Evolutionary conservation across 2,797 vertebrate genomes (phyloP), one percentile per base, ranked within the genome.

Genomic region (Acipenser oxyrinchus): DNA sequence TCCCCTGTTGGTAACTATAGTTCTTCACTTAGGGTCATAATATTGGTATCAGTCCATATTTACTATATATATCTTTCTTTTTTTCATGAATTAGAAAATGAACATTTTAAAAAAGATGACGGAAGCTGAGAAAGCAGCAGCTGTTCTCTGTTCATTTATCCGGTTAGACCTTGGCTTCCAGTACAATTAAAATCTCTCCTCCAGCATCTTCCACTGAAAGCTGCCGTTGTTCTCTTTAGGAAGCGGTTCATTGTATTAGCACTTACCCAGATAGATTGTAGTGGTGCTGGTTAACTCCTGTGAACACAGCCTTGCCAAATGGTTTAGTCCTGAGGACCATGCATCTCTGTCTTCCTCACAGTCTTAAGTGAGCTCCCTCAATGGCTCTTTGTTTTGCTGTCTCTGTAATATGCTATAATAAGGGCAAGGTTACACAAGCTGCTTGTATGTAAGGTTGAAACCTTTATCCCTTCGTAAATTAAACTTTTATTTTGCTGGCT

Each of bases 271-370:
- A 49, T 59, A 61, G 59, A 12, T 55, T 49, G 55, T 48, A 23
- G 5, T 37, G 11, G 23, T 65, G 11, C 13, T 58, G 49, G 23
- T 49, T 48, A 9, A 6, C 51, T 51, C 51, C 50, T 65, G 49
- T 53, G 48, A 52, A 62, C 49, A 58, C 50, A 58, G 50, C 62
- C 13, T 63, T 61, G 61, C 68, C 68, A 59, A 63, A 67, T 18
- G 6, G 18, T 13, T 5, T 9, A 50, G 70, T 53, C 69, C 51
- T 68, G 18, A 60, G 67, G 48, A 48, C 61, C 48, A 60, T 63
- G 66, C 53, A 65, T 69, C 55, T 55, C 52, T 57, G 49, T 50
- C 48, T 13, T 18, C 48, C 66, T 10, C 53, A 50, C 57, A 53
- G 60, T 66, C 63, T 18, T 71, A 50, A 63, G 49, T 66, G 49